These are phyloP conservation scores for Cotesia congregata DNA, from an alignment of 2,888 invertebrate genomes.

Conservation along the genomic window DNA sequence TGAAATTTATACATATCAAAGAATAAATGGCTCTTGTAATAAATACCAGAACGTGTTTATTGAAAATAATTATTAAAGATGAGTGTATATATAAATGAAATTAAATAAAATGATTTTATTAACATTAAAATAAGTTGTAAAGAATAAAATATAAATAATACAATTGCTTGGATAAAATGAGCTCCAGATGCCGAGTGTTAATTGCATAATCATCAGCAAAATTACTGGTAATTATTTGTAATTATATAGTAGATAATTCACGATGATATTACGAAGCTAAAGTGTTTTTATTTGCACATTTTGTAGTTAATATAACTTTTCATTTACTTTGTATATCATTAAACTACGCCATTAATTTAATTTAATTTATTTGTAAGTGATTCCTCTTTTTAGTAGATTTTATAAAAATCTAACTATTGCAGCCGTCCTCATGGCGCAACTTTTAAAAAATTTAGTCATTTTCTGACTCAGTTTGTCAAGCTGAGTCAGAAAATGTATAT, in stretches of 20 bases:
- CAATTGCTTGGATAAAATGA: conserved; percentile 22
- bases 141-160: conserved; percentile 7
- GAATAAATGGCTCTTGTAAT: not conserved
- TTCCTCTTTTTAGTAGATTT: too few relatives aligned
- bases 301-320: not conserved
- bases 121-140: not conserved
- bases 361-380: not conserved
- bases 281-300: conserved; percentile 15
- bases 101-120: conserved; percentile 16
- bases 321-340: not conserved
- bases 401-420: too few relatives aligned
- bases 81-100: conserved; percentile 13
- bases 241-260: conserved; percentile 39
- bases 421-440: too few relatives aligned
- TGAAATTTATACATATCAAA: too few relatives aligned
- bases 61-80: conserved; percentile 5
- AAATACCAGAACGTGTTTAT: conserved; percentile 7
- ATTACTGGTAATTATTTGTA: conserved; percentile 50
- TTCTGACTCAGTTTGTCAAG: too few relatives aligned
- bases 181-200: conserved; percentile 29
- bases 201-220: conserved; percentile 49
- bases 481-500: too few relatives aligned
- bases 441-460: too few relatives aligned
- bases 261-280: conserved; percentile 8
- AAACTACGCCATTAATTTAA: too few relatives aligned